Base-by-base conservation (phyloP, 2,113 vertebrate species). In the Carassius carassius region DNA sequence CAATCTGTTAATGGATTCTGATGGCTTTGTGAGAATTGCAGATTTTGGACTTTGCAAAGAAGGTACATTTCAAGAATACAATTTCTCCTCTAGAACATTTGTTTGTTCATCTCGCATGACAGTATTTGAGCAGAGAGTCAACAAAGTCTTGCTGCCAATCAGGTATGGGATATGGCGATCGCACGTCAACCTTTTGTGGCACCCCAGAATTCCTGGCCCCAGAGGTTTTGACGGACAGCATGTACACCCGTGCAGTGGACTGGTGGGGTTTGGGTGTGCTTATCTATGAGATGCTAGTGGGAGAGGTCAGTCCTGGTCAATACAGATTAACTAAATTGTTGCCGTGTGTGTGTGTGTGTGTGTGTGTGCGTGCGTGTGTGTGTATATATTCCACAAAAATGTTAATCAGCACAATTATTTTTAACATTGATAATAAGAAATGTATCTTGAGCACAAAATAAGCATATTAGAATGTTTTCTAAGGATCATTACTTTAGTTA, bases 211-310 rank as follows among this genome's bases (percentile, higher is more conserved):
- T 99, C 77, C 92, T 99, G 88, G 98, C 98, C 9, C 98, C 98
- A 0, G 98, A 99, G 86, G 97, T 99, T 80, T 94, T 99, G 87
- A 99, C 97, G 0, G 98, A 99, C 37, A 94, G 96, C 81, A 96
- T 95, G 0, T 99, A 99, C 82, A 98, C 97, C 0, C 93, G 97
- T 5, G 97, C 97, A 0, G 97, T 99, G 89, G 98, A 99, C 94
- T 99, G 98, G 98, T 99, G 98, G 98, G 98, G 97, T 41, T 91
- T 99, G 89, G 98, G 98, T 0, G 98, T 99, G 51, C 96, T 99
- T 72, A 96, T 99, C 85, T 99, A 95, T 0, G 98, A 99, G 94
- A 99, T 99, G 98, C 94, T 99, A 9, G 96, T 99, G 81, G 98
- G 98, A 47, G 98, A 99, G 97, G 98, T 99, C 76, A 76, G 54